These are phyloP conservation scores for Limnephilus lunatus DNA, from an alignment of 2,888 invertebrate genomes.

Conservation along the genomic window DNA sequence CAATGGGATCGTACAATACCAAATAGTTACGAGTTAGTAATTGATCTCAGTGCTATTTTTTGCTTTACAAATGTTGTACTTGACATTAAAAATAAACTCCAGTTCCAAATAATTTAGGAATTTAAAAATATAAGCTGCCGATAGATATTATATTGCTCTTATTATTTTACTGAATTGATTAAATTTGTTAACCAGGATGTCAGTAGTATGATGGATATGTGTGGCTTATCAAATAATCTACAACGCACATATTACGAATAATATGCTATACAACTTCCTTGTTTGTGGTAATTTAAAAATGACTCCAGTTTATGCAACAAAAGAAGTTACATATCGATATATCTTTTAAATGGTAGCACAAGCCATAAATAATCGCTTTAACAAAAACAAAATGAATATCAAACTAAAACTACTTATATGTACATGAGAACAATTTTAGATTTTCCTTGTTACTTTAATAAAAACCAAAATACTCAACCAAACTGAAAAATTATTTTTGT, in stretches of 20 bases:
- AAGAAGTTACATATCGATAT: not conserved
- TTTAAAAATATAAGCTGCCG: no score
- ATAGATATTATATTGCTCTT: not conserved
- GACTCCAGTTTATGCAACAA: not conserved
- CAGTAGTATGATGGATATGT: not conserved
- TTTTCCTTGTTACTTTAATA: not conserved
- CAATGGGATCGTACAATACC: not conserved
- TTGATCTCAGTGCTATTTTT: not conserved
- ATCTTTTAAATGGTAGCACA: not conserved
- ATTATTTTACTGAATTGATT: constrained; percentile 19
- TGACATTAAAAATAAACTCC: no score
- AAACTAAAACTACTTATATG: not conserved
- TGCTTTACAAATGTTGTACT: not conserved
- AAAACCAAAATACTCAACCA: no score
- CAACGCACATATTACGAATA: not conserved
- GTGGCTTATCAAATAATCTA: not conserved
- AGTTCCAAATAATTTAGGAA: no score
- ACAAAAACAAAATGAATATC: not conserved
- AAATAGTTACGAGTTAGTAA: not conserved
- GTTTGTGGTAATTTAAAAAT: not conserved
- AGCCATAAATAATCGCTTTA: not conserved
- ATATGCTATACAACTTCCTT: not conserved
- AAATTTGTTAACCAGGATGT: constrained; percentile 30
- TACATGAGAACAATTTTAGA: not conserved
- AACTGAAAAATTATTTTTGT: no score